Evolutionary conservation across 2,113 vertebrate species (phyloP), one percentile per base, ranked within the genome.

Genomic region (Acrocephalus arundinaceus): DNA sequence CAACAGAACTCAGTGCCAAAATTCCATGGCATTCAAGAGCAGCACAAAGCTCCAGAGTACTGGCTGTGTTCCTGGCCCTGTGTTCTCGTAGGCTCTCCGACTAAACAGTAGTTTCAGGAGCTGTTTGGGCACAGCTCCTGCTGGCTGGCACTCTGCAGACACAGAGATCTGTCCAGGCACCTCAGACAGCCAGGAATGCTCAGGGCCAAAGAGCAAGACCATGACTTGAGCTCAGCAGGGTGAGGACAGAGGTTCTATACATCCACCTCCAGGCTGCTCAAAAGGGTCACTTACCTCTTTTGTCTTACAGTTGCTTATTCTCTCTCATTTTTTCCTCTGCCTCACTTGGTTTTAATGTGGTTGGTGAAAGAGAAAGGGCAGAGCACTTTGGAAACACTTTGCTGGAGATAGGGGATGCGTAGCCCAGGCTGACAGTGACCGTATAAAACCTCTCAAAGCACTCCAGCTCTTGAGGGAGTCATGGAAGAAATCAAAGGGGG

Each of bases 1-100:
- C 19, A 7, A 14, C 67, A 75, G 85, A 83, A 41, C 23, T 57
- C 67, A 5, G 59, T 76, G 96, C 96, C 97, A 97, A 94, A 89
- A 96, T 96, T 95, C 95, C 91, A 57, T 84, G 90, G 75, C 83
- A 61, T 61, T 91, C 65, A 78, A 54, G 77, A 89, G 12, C 48
- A 73, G 52, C 51, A 28, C 41, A 89, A 75, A 92, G 57, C 82
- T 89, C 16, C 71, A 78, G 79, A 82, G 70, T 43, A 49, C 61
- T 90, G 63, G 55, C 91, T 62, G 13, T 57, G 13, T 72, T 88
- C 71, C 66, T 70, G 37, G 13, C 2, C 33, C 71, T 87, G 77
- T 59, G 45, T 15, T 89, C 83, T 82, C 33, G 74, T 28, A 30
- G 49, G 27, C 27, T 75, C 59, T 63, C 63, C 0, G 31, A 49